Evolutionary conservation across 2,888 invertebrate genomes (phyloP).

Genomic region (Cremastinae sp.): DNA sequence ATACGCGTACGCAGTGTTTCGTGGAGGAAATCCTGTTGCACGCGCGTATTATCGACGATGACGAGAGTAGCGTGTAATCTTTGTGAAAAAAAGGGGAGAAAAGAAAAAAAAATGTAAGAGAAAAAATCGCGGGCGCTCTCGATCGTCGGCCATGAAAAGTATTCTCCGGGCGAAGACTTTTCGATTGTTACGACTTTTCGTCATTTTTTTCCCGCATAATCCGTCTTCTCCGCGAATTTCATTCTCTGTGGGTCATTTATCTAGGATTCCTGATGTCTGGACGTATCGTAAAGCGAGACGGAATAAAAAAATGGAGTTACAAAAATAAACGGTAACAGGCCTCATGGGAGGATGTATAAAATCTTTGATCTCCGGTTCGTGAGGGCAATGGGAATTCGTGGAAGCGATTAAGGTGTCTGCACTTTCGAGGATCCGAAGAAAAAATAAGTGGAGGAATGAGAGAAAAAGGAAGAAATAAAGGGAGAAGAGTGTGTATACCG

Average conservation of each 20-base stretch:
- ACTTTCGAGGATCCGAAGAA: constrained; percentile 50
- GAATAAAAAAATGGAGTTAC: neutral
- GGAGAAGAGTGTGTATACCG: constrained; percentile 53
- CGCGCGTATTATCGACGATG: constrained; percentile 11
- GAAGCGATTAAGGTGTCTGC: constrained; percentile 59
- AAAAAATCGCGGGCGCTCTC: constrained; percentile 4
- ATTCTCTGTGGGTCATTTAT: constrained; percentile 11
- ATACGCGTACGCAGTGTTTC: neutral
- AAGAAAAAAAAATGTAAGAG: too few relatives aligned
- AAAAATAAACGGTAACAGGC: neutral
- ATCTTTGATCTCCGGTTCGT: constrained; percentile 38
- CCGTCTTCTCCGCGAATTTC: constrained; percentile 11
- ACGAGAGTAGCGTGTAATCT: constrained; percentile 19
- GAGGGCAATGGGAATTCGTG: constrained; percentile 53
- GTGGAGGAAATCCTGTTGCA: constrained; percentile 29
- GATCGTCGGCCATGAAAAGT: constrained; percentile 2
- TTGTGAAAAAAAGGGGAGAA: constrained; percentile 4
- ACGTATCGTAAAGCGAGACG: constrained; percentile 14
- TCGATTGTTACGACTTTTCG: neutral
- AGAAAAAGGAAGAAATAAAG: neutral
- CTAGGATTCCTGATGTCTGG: constrained; percentile 25
- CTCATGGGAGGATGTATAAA: constrained; percentile 40
- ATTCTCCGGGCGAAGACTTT: constrained; percentile 4
- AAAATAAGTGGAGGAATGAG: constrained; percentile 25
- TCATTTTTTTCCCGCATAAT: constrained; percentile 4